Percentiles rank a stretch among this genome's conserved stretches.
Conservation (phyloP, 2,888 invertebrate species). For the Perizoma flavofasciatum region DNA sequence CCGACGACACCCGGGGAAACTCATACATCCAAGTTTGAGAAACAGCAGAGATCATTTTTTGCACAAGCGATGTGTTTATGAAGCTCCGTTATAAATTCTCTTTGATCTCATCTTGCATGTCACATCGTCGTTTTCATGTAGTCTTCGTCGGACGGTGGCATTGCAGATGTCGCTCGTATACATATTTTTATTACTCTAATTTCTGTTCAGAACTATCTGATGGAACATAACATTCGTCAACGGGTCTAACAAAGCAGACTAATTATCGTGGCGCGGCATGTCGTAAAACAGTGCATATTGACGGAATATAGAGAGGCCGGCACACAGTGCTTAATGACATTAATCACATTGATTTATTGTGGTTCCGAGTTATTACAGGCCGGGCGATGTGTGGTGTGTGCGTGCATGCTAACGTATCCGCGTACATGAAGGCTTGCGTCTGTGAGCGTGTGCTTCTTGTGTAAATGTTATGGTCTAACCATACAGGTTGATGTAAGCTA, state of each 20-base stretch:
- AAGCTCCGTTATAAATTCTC: slow-evolving; percentile 68
- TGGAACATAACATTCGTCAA: slow-evolving; percentile 66
- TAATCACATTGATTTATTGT: slow-evolving; percentile 85
- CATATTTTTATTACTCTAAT: slow-evolving; percentile 64
- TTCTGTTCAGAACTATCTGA: slow-evolving; percentile 54
- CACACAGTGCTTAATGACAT: slow-evolving; percentile 84
- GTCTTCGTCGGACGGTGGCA: slow-evolving; percentile 44
- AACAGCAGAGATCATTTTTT: slow-evolving; percentile 79
- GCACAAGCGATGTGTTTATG: slow-evolving; percentile 75
- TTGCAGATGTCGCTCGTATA: slow-evolving; percentile 50
- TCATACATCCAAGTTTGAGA: slow-evolving; percentile 62
- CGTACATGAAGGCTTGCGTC: slow-evolving; percentile 42
- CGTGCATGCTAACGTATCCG: slow-evolving; percentile 54
- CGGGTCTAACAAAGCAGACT: slow-evolving; percentile 82
- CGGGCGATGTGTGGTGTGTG: slow-evolving; percentile 66
- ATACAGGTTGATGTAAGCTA: slow-evolving; percentile 65
- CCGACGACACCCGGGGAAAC: slow-evolving; percentile 42
- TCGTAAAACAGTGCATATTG: slow-evolving; percentile 85
- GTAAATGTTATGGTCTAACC: slow-evolving; percentile 68
- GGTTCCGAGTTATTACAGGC: slow-evolving; percentile 85
- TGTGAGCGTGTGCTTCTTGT: slow-evolving; percentile 70
- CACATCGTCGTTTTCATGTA: slow-evolving; percentile 52
- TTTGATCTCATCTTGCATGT: slow-evolving; percentile 75
- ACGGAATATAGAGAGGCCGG: slow-evolving; percentile 84
- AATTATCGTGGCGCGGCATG: slow-evolving; percentile 81